Conservation (phyloP, 2,888 invertebrate genomes). For the Pandemis corylana region DNA sequence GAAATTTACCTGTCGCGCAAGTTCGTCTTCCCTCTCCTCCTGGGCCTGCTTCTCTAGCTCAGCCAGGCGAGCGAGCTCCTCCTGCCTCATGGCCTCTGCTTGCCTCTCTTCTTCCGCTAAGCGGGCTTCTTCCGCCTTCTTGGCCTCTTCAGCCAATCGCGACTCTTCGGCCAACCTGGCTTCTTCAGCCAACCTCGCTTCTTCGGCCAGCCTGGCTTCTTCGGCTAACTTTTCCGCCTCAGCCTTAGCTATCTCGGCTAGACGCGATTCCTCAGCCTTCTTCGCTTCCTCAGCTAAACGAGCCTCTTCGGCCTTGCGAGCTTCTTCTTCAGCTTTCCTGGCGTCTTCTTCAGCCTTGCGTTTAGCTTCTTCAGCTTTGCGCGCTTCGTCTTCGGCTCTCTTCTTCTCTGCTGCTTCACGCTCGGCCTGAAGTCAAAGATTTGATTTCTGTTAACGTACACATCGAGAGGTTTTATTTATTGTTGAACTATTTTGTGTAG, state of each 20-base stretch:
- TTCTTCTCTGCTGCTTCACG: conserved; percentile 78
- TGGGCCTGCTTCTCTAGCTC: conserved; percentile 86
- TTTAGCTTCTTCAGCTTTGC: conserved; percentile 80
- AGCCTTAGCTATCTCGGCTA: conserved; percentile 71
- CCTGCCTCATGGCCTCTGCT: conserved; percentile 52
- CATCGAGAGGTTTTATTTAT: neutral
- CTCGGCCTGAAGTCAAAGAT: conserved; percentile 58
- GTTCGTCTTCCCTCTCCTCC: conserved; percentile 87
- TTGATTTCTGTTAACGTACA: neutral
- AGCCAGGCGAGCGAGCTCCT: conserved; percentile 83
- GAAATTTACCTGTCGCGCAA: conserved; percentile 85
- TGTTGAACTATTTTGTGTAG: too few species aligned
- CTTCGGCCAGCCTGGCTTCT: conserved; percentile 75
- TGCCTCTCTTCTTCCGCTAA: conserved; percentile 65
- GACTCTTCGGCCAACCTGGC: conserved; percentile 72
- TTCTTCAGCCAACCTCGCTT: conserved; percentile 70
- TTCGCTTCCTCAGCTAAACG: conserved; percentile 73
- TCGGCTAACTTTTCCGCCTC: conserved; percentile 70
- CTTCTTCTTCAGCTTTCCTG: conserved; percentile 62
- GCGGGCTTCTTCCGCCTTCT: conserved; percentile 77
- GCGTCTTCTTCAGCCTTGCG: conserved; percentile 81
- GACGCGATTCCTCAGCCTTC: conserved; percentile 58
- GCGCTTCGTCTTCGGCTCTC: conserved; percentile 84
- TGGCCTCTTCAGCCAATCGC: conserved; percentile 75
- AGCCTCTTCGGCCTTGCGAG: conserved; percentile 73